Percentiles rank a stretch among this genome's conserved stretches.
These are phyloP conservation scores for Antedon mediterranea DNA, from an alignment of 53 echinoderm and acorn worm genomes.

Conservation along the genomic window DNA sequence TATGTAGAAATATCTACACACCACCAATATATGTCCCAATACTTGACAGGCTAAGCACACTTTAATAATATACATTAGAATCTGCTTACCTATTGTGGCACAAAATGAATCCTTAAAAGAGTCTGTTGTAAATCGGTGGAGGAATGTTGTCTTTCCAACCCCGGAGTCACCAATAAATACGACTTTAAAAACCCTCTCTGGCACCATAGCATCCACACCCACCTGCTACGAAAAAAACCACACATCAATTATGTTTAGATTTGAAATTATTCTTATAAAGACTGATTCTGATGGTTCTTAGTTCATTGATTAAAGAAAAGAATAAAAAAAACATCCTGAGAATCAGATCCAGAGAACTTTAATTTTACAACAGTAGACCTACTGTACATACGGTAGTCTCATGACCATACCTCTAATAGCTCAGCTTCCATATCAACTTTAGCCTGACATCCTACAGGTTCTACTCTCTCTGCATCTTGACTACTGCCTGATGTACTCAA, in stretches of 20 bases:
- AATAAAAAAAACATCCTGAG: too few species aligned
- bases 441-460: slow-evolving; percentile 29
- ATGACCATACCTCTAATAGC: not conserved
- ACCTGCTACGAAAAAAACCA: slow-evolving; percentile 29
- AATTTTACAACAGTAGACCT: too few species aligned
- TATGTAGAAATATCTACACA: too few species aligned
- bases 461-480: slow-evolving; percentile 17
- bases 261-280: too few species aligned
- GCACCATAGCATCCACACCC: slow-evolving; percentile 33
- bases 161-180: slow-evolving; percentile 95
- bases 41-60: too few species aligned
- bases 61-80: too few species aligned
- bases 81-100: slow-evolving; percentile 83
- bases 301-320: too few species aligned
- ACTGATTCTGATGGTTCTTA: too few species aligned
- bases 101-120: slow-evolving; percentile 56
- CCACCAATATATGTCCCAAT: too few species aligned
- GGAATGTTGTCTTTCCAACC: slow-evolving; percentile 86
- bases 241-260: too few species aligned
- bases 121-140: slow-evolving; percentile 75
- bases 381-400: too few species aligned
- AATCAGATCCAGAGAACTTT: too few species aligned
- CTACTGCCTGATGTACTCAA: not conserved
- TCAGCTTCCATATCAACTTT: slow-evolving; percentile 11
- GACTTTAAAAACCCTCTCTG: slow-evolving; percentile 87